Conservation (phyloP, 2,113 vertebrate species). For the Gymnarchus niloticus region DNA sequence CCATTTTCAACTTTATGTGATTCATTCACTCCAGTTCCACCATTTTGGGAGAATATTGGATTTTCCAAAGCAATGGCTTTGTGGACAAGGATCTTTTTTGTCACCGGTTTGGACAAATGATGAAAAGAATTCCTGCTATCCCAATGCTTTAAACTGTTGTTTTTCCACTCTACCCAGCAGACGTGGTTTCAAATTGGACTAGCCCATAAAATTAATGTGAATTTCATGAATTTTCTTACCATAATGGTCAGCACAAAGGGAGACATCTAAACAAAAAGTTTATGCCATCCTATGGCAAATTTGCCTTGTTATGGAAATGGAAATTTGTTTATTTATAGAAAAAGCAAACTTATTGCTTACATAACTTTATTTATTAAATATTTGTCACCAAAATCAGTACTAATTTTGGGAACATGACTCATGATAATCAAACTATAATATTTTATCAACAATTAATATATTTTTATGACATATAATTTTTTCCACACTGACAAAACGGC, state of each 20-base stretch:
- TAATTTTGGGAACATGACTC: neutral
- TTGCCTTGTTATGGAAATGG: neutral
- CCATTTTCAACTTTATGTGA: too few relatives aligned
- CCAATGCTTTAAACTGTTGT: slow-evolving; percentile 37
- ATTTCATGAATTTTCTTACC: neutral
- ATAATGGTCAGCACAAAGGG: neutral
- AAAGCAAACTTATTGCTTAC: neutral
- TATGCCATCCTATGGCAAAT: neutral
- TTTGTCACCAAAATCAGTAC: neutral
- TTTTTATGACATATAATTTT: neutral
- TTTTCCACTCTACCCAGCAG: slow-evolving; percentile 50
- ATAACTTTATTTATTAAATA: neutral
- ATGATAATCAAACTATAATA: neutral
- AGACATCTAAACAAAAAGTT: neutral
- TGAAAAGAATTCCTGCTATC: slow-evolving; percentile 36
- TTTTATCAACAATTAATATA: neutral
- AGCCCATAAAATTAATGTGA: neutral
- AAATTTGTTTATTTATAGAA: neutral
- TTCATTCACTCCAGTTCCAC: too few relatives aligned
- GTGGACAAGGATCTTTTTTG: slow-evolving; percentile 52
- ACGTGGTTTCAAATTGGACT: neutral
- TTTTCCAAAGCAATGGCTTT: slow-evolving; percentile 54
- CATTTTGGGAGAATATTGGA: slow-evolving; percentile 54
- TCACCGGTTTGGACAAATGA: slow-evolving; percentile 32
- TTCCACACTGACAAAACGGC: neutral